A percentile compares a stretch with the other conserved stretches of the same genome.
Evolutionary conservation across 2,888 invertebrate genomes (phyloP).

Genomic region (Buathra laborator): DNA sequence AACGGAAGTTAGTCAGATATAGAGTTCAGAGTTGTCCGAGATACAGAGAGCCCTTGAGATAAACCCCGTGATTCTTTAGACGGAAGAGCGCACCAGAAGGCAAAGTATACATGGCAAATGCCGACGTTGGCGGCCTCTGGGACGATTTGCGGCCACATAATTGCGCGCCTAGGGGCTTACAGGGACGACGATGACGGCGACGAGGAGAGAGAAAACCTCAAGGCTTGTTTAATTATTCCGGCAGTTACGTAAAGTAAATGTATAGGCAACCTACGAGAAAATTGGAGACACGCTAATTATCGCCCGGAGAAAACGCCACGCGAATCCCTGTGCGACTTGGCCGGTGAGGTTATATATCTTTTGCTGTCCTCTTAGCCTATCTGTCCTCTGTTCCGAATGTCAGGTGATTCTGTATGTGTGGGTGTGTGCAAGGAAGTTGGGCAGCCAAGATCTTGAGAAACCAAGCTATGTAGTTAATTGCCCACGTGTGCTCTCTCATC

Average conservation of each 20-base stretch:
- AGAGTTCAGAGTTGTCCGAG: background rate
- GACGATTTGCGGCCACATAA: conserved; percentile 63
- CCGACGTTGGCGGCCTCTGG: conserved; percentile 52
- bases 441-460: conserved; percentile 27
- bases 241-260: conserved; percentile 77
- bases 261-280: conserved; percentile 72
- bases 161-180: conserved; percentile 51
- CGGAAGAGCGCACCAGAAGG: background rate
- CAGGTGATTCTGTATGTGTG: background rate
- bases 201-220: conserved; percentile 51
- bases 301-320: conserved; percentile 70
- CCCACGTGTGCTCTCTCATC: conserved; percentile 15
- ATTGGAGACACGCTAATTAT: conserved; percentile 79
- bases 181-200: conserved; percentile 32
- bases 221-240: conserved; percentile 78
- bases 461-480: conserved; percentile 34
- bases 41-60: background rate
- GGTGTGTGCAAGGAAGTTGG: conserved; percentile 15
- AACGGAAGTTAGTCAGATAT: background rate
- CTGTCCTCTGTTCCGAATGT: background rate
- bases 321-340: conserved; percentile 27
- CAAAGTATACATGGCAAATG: conserved; percentile 6
- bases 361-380: background rate
- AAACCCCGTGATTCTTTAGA: conserved; percentile 22
- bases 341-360: background rate